Conservation (phyloP, 2,113 vertebrate genomes). For the Pyrgilauda ruficollis region DNA sequence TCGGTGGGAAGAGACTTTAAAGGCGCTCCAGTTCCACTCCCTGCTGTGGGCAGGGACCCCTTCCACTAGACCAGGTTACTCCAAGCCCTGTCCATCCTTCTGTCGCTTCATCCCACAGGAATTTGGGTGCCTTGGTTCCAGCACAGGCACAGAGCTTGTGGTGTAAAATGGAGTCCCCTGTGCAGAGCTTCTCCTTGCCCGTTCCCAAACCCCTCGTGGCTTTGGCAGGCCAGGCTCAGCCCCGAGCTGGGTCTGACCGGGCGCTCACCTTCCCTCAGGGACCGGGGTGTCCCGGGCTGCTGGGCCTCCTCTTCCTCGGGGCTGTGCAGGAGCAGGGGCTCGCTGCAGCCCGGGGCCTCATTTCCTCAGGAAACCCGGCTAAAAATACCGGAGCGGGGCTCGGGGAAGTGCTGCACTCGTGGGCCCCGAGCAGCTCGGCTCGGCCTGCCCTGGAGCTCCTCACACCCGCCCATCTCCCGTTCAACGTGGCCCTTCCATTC, state of each 20-base stretch:
- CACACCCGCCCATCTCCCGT: accelerated
- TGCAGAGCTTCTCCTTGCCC: background rate
- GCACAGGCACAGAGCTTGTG: background rate
- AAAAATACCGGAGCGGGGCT: background rate
- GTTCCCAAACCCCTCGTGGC: background rate
- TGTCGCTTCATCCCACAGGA: accelerated
- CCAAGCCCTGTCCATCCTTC: background rate
- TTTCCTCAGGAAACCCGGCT: constrained; percentile 29
- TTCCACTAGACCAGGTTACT: background rate
- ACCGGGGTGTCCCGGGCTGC: accelerated
- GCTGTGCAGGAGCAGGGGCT: background rate
- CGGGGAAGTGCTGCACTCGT: background rate
- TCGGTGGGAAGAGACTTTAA: background rate
- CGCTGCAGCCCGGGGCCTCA: background rate
- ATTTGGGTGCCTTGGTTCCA: background rate
- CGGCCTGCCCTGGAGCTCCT: background rate
- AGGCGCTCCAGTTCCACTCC: background rate
- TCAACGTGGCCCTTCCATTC: accelerated
- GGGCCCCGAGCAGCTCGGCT: background rate
- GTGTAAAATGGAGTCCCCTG: background rate
- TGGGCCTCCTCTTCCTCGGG: accelerated
- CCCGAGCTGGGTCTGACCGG: accelerated
- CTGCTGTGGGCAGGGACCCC: background rate
- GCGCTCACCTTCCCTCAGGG: background rate
- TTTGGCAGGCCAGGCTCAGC: background rate